These are phyloP conservation scores for Blastobasis lacticolella DNA, from an alignment of 2,888 invertebrate species.

Conservation along the genomic window DNA sequence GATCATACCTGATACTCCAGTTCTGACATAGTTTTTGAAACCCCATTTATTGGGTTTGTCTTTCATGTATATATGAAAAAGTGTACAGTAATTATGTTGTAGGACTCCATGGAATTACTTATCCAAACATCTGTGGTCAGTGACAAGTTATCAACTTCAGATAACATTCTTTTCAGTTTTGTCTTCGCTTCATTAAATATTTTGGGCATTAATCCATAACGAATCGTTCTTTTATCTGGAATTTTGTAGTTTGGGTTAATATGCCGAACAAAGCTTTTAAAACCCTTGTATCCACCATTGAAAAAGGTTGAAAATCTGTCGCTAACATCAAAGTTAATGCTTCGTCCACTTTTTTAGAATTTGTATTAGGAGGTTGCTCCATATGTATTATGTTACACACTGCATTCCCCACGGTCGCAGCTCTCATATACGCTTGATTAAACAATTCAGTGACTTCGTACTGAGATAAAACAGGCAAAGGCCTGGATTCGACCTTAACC, in stretches of 20 bases:
- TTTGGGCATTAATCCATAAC: constrained; percentile 10
- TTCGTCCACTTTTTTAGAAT: constrained; percentile 2
- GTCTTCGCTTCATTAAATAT: constrained; percentile 6
- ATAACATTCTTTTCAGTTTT: constrained; percentile 5
- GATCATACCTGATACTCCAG: constrained; percentile 32
- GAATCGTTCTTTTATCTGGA: constrained; percentile 10
- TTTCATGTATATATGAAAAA: no score
- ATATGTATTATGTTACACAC: not conserved
- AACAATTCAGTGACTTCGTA: not conserved
- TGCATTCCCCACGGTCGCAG: not conserved
- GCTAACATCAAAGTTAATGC: constrained; percentile 12
- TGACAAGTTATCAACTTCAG: constrained; percentile 7
- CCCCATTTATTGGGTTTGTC: constrained; percentile 37
- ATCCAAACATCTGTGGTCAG: constrained; percentile 13
- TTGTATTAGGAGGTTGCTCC: not conserved
- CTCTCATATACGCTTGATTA: not conserved
- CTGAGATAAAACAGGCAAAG: no score
- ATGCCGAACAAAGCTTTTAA: constrained; percentile 9
- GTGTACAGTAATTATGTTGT: constrained; percentile 7
- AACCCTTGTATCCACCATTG: constrained; percentile 6
- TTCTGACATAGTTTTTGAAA: constrained; percentile 31
- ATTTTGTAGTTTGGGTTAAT: constrained; percentile 11
- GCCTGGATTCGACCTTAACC: not conserved
- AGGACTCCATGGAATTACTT: constrained; percentile 9
- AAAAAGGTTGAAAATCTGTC: constrained; percentile 8